A percentile compares a stretch with the other conserved stretches of the same genome.
These are phyloP conservation scores for Beris morrisii DNA, from an alignment of 2,888 invertebrate species.

Conservation along the genomic window DNA sequence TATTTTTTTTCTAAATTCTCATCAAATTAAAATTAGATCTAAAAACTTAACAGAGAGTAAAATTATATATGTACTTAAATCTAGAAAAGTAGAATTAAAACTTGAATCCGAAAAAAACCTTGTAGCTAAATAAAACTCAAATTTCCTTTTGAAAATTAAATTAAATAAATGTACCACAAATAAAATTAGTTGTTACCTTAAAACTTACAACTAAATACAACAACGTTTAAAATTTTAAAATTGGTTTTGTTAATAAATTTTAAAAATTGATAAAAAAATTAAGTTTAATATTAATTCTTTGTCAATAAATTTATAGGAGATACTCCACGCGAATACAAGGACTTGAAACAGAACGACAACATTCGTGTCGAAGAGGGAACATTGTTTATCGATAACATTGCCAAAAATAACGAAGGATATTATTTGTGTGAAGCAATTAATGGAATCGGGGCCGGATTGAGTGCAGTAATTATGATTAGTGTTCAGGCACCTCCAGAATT, in stretches of 20 bases:
- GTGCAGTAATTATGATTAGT: constrained; percentile 89
- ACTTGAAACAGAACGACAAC: constrained; percentile 86
- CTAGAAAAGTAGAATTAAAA: too few relatives aligned
- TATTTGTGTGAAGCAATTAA: constrained; percentile 96
- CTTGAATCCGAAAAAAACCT: too few relatives aligned
- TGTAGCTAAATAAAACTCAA: too few relatives aligned
- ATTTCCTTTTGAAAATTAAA: too few relatives aligned
- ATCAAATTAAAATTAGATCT: too few relatives aligned
- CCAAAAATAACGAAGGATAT: constrained; percentile 91
- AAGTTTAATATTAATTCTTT: not conserved
- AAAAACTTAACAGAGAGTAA: too few relatives aligned
- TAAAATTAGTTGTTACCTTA: too few relatives aligned
- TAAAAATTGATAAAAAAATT: not conserved
- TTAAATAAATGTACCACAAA: too few relatives aligned
- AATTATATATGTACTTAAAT: too few relatives aligned
- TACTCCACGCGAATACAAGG: constrained; percentile 90
- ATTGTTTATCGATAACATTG: constrained; percentile 84
- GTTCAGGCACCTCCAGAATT: constrained; percentile 96
- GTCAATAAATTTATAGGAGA: constrained; percentile 64
- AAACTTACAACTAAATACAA: not conserved
- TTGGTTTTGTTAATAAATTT: not conserved
- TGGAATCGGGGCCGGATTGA: constrained; percentile 91
- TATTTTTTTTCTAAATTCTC: too few relatives aligned
- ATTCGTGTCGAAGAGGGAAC: constrained; percentile 95
- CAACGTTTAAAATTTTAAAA: not conserved